These are phyloP conservation scores for Calcarius lapponicus DNA, from an alignment of 2,797 vertebrate species.

Conservation along the genomic window DNA sequence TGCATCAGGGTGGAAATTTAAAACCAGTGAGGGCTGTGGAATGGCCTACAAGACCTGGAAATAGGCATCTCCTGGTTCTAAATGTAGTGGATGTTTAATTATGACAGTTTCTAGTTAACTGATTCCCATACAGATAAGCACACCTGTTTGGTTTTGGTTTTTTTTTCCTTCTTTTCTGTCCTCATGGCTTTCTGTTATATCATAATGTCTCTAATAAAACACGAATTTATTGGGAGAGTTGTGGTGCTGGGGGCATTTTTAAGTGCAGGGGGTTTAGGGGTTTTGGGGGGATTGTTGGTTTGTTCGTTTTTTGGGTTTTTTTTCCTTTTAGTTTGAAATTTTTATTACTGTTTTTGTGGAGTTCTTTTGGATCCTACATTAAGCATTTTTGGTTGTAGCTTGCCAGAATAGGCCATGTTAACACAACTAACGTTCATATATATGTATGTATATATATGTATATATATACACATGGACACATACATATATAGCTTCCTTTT, in stretches of 20 bases:
- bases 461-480: fast-evolving
- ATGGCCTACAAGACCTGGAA: background rate
- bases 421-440: background rate
- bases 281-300: fast-evolving
- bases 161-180: background rate
- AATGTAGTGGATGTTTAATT: background rate
- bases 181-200: background rate
- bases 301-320: no score
- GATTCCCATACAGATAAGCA: background rate
- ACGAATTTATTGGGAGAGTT: background rate
- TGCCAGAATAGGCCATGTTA: background rate
- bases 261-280: fast-evolving
- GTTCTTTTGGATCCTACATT: background rate
- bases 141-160: background rate
- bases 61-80: background rate
- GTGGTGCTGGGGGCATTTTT: background rate
- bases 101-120: background rate
- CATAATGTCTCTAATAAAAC: background rate
- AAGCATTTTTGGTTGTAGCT: slow-evolving; percentile 13
- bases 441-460: no score
- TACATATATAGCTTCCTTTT: background rate
- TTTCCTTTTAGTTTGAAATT: background rate
- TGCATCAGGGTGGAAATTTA: background rate
- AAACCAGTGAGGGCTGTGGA: background rate
- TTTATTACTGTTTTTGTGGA: background rate